Conservation (phyloP, 2,888 invertebrate species). For the Acronicta psi region DNA sequence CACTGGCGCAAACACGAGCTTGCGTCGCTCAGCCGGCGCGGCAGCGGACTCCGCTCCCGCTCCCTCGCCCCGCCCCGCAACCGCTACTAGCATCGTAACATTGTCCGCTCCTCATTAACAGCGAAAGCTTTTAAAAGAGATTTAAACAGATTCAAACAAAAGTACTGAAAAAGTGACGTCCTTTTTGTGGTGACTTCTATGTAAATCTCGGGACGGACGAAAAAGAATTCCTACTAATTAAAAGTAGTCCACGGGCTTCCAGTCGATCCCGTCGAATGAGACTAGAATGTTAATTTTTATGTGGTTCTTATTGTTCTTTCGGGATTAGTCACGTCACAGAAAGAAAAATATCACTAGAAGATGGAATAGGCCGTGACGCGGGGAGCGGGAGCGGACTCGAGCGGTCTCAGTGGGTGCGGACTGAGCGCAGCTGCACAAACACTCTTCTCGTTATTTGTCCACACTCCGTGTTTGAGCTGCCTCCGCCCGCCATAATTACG, state of each 20-base stretch:
- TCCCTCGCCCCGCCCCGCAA: constrained; percentile 52
- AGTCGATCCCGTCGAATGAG: constrained; percentile 74
- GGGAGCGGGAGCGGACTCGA: constrained; percentile 36
- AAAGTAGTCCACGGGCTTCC: constrained; percentile 74
- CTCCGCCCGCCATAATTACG: constrained; percentile 76
- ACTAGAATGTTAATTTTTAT: constrained; percentile 77
- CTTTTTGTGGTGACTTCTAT: constrained; percentile 85
- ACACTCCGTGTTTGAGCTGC: constrained; percentile 75
- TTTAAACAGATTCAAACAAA: constrained; percentile 85
- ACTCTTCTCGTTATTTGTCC: constrained; percentile 81
- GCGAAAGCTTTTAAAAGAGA: constrained; percentile 83
- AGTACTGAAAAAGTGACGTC: constrained; percentile 82
- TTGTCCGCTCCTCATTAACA: constrained; percentile 82
- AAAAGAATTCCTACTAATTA: constrained; percentile 82
- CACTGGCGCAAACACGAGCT: constrained; percentile 79
- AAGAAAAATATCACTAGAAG: constrained; percentile 61
- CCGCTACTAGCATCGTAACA: constrained; percentile 66
- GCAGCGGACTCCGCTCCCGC: constrained; percentile 49
- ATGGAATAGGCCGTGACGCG: constrained; percentile 55
- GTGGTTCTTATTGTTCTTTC: constrained; percentile 69
- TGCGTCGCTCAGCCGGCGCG: constrained; percentile 60
- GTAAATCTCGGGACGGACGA: constrained; percentile 79
- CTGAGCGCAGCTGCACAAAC: constrained; percentile 80
- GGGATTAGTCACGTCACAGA: constrained; percentile 67
- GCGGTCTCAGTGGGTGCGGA: constrained; percentile 48